phyloP scores from a whole-genome alignment of 2,797 vertebrate genomes.

The Botia almorhae region DNA sequence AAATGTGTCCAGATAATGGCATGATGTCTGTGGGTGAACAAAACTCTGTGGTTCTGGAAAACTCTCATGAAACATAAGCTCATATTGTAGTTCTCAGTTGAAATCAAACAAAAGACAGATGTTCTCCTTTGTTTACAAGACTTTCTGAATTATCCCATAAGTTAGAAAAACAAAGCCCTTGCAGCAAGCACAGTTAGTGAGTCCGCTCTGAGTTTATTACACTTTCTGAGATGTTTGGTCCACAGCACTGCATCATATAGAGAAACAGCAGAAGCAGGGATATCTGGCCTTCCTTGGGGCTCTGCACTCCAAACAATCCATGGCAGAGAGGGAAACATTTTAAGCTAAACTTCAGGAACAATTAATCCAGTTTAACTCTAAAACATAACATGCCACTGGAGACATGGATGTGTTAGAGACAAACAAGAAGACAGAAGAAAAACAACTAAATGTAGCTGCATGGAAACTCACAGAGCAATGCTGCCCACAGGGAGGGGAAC shows the following conservation, averaged over 20 bases:
- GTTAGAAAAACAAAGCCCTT: not conserved
- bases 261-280: constrained; percentile 70
- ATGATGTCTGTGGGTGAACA: not conserved
- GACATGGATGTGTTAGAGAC: constrained; percentile 62
- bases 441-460: constrained; percentile 45
- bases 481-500: constrained; percentile 15
- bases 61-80: not conserved
- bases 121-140: too few species aligned
- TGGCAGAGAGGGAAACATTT: constrained; percentile 70
- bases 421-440: constrained; percentile 59
- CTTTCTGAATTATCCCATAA: too few species aligned
- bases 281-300: constrained; percentile 42
- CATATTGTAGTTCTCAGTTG: not conserved
- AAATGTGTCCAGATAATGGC: constrained; percentile 2
- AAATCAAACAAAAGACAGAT: not conserved
- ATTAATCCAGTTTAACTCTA: constrained; percentile 73
- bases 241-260: constrained; percentile 61
- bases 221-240: not conserved
- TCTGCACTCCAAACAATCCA: constrained; percentile 62
- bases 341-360: constrained; percentile 66
- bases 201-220: not conserved
- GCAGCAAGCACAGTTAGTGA: not conserved
- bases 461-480: too few species aligned
- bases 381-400: constrained; percentile 80
- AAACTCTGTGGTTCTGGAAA: not conserved